A percentile compares a stretch with the other conserved stretches of the same genome.
These are phyloP conservation scores for Xenentodon cancila DNA, from an alignment of 2,797 vertebrate species.

Conservation along the genomic window DNA sequence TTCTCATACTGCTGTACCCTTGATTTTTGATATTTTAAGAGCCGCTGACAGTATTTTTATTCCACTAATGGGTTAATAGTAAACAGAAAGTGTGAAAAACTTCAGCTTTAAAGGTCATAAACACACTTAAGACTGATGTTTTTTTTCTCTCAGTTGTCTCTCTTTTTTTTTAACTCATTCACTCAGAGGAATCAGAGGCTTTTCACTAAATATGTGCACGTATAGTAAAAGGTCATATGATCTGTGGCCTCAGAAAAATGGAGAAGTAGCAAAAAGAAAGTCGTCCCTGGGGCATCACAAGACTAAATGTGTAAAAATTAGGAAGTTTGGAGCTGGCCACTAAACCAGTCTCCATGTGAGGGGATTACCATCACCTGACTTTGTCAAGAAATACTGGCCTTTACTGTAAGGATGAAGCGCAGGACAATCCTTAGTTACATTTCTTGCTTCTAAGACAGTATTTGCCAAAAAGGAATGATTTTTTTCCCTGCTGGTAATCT, in stretches of 20 bases:
- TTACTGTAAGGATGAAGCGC: conserved; percentile 41
- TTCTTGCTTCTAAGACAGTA: background rate
- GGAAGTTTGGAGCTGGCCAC: conserved; percentile 38
- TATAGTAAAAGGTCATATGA: conserved; percentile 49
- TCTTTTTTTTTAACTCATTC: background rate
- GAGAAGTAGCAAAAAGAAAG: conserved; percentile 68
- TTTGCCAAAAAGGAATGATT: background rate
- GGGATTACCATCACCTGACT: conserved; percentile 32
- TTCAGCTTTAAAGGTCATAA: too few relatives aligned
- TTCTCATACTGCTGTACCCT: too few relatives aligned
- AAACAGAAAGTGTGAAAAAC: too few relatives aligned
- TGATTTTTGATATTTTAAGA: too few relatives aligned
- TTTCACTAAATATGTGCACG: conserved; percentile 4
- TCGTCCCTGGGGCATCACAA: conserved; percentile 50
- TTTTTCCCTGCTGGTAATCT: conserved; percentile 2
- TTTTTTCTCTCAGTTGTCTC: background rate
- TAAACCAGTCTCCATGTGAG: background rate
- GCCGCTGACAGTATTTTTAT: too few relatives aligned
- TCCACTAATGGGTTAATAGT: too few relatives aligned
- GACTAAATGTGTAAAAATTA: conserved; percentile 46
- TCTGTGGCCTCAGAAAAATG: conserved; percentile 38
- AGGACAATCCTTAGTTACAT: conserved; percentile 6
- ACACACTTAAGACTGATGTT: too few relatives aligned
- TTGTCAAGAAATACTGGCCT: conserved; percentile 24
- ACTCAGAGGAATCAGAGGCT: background rate